These are phyloP conservation scores for Arothron firmamentum DNA, from an alignment of 2,113 vertebrate species.

Conservation along the genomic window DNA sequence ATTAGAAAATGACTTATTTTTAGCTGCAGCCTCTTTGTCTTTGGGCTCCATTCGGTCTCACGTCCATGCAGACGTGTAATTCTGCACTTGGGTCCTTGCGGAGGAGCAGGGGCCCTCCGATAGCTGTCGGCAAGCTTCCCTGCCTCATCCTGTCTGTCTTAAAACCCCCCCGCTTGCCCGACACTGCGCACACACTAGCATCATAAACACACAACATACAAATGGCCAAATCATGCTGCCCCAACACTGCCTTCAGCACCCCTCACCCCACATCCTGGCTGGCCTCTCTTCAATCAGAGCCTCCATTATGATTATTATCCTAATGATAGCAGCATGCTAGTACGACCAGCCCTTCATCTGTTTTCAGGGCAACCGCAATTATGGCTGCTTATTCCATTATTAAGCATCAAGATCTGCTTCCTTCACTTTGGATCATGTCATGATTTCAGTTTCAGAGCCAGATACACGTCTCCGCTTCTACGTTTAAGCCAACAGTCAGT, in stretches of 20 bases:
- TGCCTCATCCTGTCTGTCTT: constrained; percentile 30
- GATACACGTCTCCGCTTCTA: constrained; percentile 7
- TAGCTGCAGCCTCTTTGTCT: neutral
- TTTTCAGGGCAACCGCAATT: constrained; percentile 25
- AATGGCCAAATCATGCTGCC: too few species aligned
- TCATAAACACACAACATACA: neutral
- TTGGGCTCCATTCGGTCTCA: constrained; percentile 3
- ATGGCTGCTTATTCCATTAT: constrained; percentile 30
- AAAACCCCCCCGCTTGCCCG: constrained; percentile 37
- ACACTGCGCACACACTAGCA: constrained; percentile 32
- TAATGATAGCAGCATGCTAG: constrained; percentile 24
- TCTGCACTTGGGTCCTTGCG: constrained; percentile 12
- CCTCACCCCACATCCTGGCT: neutral
- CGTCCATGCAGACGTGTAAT: constrained; percentile 42
- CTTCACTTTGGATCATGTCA: constrained; percentile 11
- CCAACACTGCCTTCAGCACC: too few species aligned
- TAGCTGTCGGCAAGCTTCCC: constrained; percentile 28
- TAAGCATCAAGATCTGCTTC: constrained; percentile 19
- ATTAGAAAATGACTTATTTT: neutral
- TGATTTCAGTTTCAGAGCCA: neutral
- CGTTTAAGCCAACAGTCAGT: neutral
- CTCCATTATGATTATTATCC: constrained; percentile 29
- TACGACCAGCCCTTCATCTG: constrained; percentile 17
- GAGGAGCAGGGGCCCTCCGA: constrained; percentile 11
- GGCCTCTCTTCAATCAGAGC: constrained; percentile 17